These are phyloP conservation scores for Diadegma fenestrale DNA, from an alignment of 2,888 invertebrate species.

Conservation along the genomic window DNA sequence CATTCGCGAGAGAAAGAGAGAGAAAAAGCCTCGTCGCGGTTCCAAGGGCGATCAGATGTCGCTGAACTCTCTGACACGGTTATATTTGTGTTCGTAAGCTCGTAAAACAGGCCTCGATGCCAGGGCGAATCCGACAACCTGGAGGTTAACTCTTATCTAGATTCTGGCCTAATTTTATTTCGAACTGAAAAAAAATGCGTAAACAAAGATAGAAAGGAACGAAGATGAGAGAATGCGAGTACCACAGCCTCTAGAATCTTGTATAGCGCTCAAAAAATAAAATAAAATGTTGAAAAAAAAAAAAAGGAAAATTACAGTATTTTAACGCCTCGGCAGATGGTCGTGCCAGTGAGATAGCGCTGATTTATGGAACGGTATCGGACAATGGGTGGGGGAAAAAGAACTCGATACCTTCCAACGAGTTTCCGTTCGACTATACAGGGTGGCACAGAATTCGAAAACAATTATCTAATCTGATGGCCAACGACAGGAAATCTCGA, in stretches of 20 bases:
- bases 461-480: background rate
- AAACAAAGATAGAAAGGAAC: conserved; percentile 28
- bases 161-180: conserved; percentile 80
- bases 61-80: conserved; percentile 55
- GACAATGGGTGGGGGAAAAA: conserved; percentile 49
- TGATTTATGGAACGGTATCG: conserved; percentile 80
- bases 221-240: conserved; percentile 20
- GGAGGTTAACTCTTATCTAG: conserved; percentile 68
- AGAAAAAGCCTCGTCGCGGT: conserved; percentile 20
- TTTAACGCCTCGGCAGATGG: conserved; percentile 76
- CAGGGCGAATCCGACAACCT: conserved; percentile 44
- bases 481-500: background rate
- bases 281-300: conserved; percentile 24
- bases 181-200: conserved; percentile 66
- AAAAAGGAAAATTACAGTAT: conserved; percentile 57
- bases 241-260: conserved; percentile 33
- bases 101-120: conserved; percentile 18
- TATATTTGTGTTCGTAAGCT: conserved; percentile 49
- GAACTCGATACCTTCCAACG: conserved; percentile 63
- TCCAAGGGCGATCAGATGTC: conserved; percentile 65
- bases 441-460: background rate
- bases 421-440: conserved; percentile 66
- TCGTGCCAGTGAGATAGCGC: conserved; percentile 78
- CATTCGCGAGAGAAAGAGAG: background rate
- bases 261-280: conserved; percentile 28